These are phyloP conservation scores for Engystomops pustulosus DNA, from an alignment of 2,113 vertebrate genomes.

Conservation along the genomic window DNA sequence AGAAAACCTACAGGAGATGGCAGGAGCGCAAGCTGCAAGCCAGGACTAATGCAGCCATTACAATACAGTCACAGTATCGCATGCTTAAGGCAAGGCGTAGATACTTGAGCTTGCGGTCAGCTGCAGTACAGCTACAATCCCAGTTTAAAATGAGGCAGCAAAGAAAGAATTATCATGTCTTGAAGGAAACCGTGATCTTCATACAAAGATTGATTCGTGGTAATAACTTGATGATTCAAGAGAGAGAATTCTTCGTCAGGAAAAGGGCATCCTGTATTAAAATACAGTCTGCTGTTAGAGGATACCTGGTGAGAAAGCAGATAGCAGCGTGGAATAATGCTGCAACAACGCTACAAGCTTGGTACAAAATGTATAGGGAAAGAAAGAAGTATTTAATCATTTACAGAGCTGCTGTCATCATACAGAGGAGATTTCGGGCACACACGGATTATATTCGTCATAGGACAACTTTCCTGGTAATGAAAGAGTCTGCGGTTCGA, in stretches of 20 bases:
- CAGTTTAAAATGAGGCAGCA: conserved; percentile 68
- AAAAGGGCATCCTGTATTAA: conserved; percentile 67
- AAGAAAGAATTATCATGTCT: conserved; percentile 61
- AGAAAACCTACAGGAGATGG: conserved; percentile 80
- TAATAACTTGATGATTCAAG: conserved; percentile 29
- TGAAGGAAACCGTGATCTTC: conserved; percentile 59
- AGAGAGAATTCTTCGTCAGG: conserved; percentile 61
- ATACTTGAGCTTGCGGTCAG: conserved; percentile 63
- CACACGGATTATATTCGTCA: conserved; percentile 61
- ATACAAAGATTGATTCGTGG: conserved; percentile 68
- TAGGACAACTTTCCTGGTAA: conserved; percentile 65
- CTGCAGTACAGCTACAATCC: conserved; percentile 71
- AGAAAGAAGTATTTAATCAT: conserved; percentile 66
- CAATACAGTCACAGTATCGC: conserved; percentile 86
- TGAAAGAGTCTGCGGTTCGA: conserved; percentile 67
- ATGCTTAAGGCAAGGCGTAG: conserved; percentile 66
- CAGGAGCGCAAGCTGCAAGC: conserved; percentile 61
- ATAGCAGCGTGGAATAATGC: conserved; percentile 63
- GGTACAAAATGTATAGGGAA: conserved; percentile 77
- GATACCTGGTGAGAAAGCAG: conserved; percentile 68
- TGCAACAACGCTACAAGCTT: conserved; percentile 76
- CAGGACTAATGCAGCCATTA: conserved; percentile 71
- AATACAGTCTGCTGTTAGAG: conserved; percentile 74
- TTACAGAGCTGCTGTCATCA: conserved; percentile 66
- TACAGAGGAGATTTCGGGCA: conserved; percentile 77